phyloP scores from a whole-genome alignment of 2,888 invertebrate genomes.

The Parnassius apollo region DNA sequence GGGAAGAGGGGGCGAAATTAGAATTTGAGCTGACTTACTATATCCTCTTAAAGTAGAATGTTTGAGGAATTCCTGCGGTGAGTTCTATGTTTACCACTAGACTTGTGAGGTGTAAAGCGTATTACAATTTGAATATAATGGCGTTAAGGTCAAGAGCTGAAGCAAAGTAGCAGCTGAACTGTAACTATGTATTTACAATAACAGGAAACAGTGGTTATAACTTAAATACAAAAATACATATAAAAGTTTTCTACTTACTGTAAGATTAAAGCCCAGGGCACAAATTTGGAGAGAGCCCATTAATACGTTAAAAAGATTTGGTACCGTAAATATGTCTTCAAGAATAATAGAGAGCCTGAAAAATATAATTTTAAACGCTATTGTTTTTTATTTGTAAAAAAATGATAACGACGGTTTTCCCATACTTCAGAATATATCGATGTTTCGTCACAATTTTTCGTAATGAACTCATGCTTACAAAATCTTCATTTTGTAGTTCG shows the following conservation, averaged over 20 bases:
- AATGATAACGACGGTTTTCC: background rate
- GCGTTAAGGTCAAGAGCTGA: background rate
- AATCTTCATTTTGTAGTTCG: constrained; percentile 44
- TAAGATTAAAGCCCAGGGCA: constrained; percentile 66
- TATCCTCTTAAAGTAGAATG: too few relatives aligned
- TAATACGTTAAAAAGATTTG: constrained; percentile 63
- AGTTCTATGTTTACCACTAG: background rate
- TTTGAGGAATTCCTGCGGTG: too few relatives aligned
- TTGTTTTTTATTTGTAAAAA: too few relatives aligned
- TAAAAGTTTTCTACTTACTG: constrained; percentile 43
- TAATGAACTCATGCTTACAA: constrained; percentile 35
- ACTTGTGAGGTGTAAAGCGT: background rate
- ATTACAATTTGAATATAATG: background rate
- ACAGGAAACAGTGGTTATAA: background rate
- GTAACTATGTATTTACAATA: too few relatives aligned
- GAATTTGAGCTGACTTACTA: too few relatives aligned
- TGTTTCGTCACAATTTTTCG: constrained; percentile 53
- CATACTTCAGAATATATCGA: constrained; percentile 63
- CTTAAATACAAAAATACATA: background rate
- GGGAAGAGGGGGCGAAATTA: too few relatives aligned
- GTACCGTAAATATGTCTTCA: constrained; percentile 61
- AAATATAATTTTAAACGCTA: background rate
- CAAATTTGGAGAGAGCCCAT: constrained; percentile 68
- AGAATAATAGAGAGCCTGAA: constrained; percentile 61
- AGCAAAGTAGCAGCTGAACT: background rate